Conservation (phyloP, 2,797 vertebrate species). For the Onychomys arenicola region DNA sequence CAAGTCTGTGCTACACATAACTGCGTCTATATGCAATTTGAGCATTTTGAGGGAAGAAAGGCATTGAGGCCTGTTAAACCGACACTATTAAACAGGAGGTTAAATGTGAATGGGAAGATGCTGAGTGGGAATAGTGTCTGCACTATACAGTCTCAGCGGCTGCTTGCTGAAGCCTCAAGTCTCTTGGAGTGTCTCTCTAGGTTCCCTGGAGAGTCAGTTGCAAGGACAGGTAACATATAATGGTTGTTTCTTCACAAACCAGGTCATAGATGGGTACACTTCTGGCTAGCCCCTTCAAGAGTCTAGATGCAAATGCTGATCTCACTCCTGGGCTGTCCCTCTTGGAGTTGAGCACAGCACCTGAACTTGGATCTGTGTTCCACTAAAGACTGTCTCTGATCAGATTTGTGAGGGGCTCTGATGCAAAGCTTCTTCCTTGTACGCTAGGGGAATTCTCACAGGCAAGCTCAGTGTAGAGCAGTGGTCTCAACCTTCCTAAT, state of each 20-base stretch:
- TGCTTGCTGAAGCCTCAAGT: neutral
- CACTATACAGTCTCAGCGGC: no score
- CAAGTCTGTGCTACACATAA: neutral
- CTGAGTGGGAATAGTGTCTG: no score
- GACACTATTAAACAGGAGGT: neutral
- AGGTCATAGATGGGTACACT: neutral
- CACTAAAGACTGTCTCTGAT: neutral
- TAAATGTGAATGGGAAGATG: neutral
- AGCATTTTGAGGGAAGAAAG: neutral
- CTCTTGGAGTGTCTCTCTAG: neutral
- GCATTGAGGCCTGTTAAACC: neutral
- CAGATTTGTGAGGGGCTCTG: neutral
- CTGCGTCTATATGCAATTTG: neutral
- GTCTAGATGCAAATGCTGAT: neutral
- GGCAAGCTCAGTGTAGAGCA: neutral
- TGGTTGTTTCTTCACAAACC: neutral
- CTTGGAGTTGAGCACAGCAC: neutral
- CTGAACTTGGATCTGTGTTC: neutral
- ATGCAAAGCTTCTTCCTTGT: neutral
- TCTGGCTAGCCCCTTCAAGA: neutral
- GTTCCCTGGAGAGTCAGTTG: no score
- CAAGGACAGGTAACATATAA: neutral
- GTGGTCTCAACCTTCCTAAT: neutral
- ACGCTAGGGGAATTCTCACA: neutral
- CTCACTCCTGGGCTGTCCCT: neutral